Evolutionary conservation across 2,888 invertebrate species (phyloP).

Genomic region (Hecatera dysodea): DNA sequence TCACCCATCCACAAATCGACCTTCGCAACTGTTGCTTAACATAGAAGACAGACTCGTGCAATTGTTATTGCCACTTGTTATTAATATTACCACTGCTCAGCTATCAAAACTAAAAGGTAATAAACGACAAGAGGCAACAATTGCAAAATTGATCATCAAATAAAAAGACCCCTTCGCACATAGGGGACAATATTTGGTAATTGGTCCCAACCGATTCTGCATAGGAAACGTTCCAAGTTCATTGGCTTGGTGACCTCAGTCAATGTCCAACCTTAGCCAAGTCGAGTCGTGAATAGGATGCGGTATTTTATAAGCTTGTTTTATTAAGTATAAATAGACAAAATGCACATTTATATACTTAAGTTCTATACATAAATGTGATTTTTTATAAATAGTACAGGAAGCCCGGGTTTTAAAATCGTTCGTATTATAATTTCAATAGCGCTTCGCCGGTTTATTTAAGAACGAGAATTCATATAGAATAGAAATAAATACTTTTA

Average conservation of each 20-base stretch:
- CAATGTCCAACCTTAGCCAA: conserved; percentile 49
- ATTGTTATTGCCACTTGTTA: background rate
- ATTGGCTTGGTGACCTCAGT: conserved; percentile 56
- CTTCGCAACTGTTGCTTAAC: background rate
- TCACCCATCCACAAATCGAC: background rate
- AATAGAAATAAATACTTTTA: too few relatives aligned
- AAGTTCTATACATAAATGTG: background rate
- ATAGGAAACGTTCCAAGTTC: conserved; percentile 59
- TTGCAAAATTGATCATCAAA: conserved; percentile 72
- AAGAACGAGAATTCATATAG: too few relatives aligned
- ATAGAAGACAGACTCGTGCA: background rate
- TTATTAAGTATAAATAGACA: conserved; percentile 43
- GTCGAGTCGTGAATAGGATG: conserved; percentile 38
- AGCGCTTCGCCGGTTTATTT: too few relatives aligned
- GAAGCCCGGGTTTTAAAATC: background rate
- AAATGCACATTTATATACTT: background rate
- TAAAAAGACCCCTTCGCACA: conserved; percentile 54
- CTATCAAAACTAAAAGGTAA: conserved; percentile 19
- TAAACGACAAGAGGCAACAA: conserved; percentile 55
- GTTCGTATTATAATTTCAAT: too few relatives aligned
- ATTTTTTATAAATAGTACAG: background rate
- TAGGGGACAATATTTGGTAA: conserved; percentile 61
- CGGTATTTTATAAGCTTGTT: conserved; percentile 35
- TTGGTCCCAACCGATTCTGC: conserved; percentile 44
- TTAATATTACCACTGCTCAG: too few relatives aligned